Evolutionary conservation across 1,140 invertebrate genomes (phyloP).

Genomic region (Halictus rubicundus): DNA sequence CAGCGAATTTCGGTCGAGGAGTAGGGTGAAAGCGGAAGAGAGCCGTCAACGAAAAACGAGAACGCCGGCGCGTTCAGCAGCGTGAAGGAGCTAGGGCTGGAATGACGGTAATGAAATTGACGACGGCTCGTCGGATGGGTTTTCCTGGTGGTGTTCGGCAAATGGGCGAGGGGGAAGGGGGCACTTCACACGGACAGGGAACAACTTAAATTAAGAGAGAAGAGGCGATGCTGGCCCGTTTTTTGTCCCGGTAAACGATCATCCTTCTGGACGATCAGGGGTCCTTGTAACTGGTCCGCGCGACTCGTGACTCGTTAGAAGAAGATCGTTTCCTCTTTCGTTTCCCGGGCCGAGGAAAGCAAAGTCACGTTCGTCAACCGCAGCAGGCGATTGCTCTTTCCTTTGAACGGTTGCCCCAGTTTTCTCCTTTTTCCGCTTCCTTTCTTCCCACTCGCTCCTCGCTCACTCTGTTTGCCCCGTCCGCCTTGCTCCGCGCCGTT

Average conservation of each 20-base stretch:
- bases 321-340: constrained; percentile 54
- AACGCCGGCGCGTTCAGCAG: not conserved
- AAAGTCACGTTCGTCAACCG: constrained; percentile 70
- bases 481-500: not conserved
- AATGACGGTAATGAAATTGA: constrained; percentile 36
- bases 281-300: constrained; percentile 23
- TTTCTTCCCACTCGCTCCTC: constrained; percentile 11
- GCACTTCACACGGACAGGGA: constrained; percentile 18
- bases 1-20: constrained; percentile 41
- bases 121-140: constrained; percentile 11
- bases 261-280: constrained; percentile 46
- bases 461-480: constrained; percentile 22
- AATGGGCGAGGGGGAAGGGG: too few species aligned
- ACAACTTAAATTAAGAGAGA: constrained; percentile 36
- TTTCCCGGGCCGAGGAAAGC: constrained; percentile 48
- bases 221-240: not conserved
- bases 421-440: constrained; percentile 42
- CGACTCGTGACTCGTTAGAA: constrained; percentile 57
- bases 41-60: constrained; percentile 11
- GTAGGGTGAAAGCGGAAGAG: not conserved
- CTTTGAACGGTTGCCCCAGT: constrained; percentile 64
- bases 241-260: constrained; percentile 34
- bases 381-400: constrained; percentile 65
- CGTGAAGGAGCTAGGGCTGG: not conserved
- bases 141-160: not conserved